Evolutionary conservation across 1,140 invertebrate genomes (phyloP).

Genomic region (Delia radicum): DNA sequence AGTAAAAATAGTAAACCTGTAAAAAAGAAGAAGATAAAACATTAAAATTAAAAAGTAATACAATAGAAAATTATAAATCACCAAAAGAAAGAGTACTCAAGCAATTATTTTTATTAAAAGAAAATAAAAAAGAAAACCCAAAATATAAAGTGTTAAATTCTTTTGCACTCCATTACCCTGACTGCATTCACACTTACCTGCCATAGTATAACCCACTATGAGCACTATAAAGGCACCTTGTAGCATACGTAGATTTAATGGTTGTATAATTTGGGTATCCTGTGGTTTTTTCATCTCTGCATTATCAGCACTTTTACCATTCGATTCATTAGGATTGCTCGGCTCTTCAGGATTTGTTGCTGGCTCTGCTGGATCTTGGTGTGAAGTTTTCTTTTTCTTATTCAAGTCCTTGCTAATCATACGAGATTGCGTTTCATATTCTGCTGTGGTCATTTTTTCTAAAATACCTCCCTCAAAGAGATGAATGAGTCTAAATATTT

Average conservation of each 20-base stretch:
- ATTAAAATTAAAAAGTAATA: neutral
- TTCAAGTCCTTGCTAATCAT: slow-evolving; percentile 38
- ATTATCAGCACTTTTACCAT: slow-evolving; percentile 31
- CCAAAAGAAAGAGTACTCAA: neutral
- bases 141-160: neutral
- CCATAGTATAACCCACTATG: slow-evolving; percentile 58
- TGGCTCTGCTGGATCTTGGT: neutral
- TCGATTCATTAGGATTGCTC: slow-evolving; percentile 27
- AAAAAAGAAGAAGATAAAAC: slow-evolving; percentile 3
- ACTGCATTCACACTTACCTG: slow-evolving; percentile 33
- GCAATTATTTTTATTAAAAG: neutral
- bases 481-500: slow-evolving; percentile 61
- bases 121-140: neutral
- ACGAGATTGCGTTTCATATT: slow-evolving; percentile 67
- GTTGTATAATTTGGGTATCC: slow-evolving; percentile 56
- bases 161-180: neutral
- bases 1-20: slow-evolving; percentile 2
- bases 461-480: slow-evolving; percentile 71
- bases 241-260: slow-evolving; percentile 65
- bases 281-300: slow-evolving; percentile 16
- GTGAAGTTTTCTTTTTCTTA: neutral
- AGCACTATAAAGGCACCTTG: slow-evolving; percentile 68
- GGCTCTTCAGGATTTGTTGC: neutral
- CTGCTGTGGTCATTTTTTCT: slow-evolving; percentile 69
- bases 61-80: slow-evolving; percentile 1